Evolutionary conservation across 2,113 vertebrate genomes (phyloP), one percentile per base, ranked within the genome.

Genomic region (Passer domesticus): DNA sequence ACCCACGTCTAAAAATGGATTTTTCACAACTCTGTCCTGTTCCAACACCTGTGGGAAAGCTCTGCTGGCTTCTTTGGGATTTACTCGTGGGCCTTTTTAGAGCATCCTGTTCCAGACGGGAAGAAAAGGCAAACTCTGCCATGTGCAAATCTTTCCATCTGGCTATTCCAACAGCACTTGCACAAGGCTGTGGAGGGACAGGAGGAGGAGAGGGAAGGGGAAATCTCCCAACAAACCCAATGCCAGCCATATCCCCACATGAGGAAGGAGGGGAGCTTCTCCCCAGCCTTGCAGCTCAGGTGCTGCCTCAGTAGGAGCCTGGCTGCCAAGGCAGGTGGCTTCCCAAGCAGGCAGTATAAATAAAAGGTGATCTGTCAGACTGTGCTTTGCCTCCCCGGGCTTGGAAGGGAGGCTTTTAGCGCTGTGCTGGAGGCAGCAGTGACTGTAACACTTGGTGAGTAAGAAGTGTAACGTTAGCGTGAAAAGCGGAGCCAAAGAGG

Each of bases 401-500:
- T 73, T 52, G 46, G 86, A 89, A 87, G 68, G 68, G 73, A 94
- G 83, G 49, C 56, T 74, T 92, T 78, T 24, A 80, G 53, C 76
- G 60, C 59, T 8, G 62, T 23, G 87, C 94, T 85, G 90, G 69
- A 90, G 87, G 80, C 68, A 90, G 79, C 12, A 52, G 33, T 22
- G 90, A 86, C 50, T 95, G 66, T 4, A 41, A 49, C 50, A 27
- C 77, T 89, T 25, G 66, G 63, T 96, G 92, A 96, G 84, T 80
- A 92, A 91, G 91, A 92, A 80, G 66, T 67, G 88, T 30, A 84
- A 94, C 35, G 6, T 68, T 24, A 94, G 70, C 28, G 10, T 73
- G 72, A 85, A 77, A 90, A 79, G 19, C 22, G 4, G 53, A 97
- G 93, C 94, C 90, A 76, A 70, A 70, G 90, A 93, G 58, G 50